A percentile compares a stretch with the other conserved stretches of the same genome.
These are phyloP conservation scores for cattle (Bos taurus) DNA, from an alignment of 2,113 vertebrate species.

Conservation along the genomic window ARS-UCD2.0 NC_037342.1:75580501-75581000, in stretches of 20 bases:
- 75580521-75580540: background rate
- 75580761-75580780: background rate
- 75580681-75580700: background rate
- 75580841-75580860: too few relatives aligned
- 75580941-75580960: background rate
- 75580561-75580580: background rate
- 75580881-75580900: background rate
- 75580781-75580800: background rate
- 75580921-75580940: background rate
- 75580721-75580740: background rate
- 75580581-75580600: background rate
- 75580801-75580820: background rate
- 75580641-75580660: background rate
- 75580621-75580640: background rate
- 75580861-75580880: background rate
- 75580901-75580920: background rate
- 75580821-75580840: background rate
- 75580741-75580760: accelerated
- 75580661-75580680: background rate
- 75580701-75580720: background rate
- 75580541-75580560: background rate
- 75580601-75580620: background rate
- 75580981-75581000: background rate
- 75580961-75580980: background rate
- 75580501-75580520: background rate